These are phyloP conservation scores for Caenorhabditis panamensis DNA, from an alignment of 2,888 invertebrate species.

Conservation along the genomic window DNA sequence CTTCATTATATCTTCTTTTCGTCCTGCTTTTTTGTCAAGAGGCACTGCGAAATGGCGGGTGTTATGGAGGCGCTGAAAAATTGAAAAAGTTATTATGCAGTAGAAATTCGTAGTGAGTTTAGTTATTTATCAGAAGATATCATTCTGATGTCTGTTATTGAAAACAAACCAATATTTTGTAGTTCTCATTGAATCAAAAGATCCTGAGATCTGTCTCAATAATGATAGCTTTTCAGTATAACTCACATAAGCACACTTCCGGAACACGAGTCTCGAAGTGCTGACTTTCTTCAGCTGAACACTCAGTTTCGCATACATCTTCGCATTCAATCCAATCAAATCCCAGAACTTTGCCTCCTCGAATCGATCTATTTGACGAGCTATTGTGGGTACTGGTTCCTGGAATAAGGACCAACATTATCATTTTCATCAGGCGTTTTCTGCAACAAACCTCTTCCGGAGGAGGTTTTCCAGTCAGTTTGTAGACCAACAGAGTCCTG, in stretches of 20 bases:
- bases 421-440: neutral
- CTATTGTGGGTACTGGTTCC: neutral
- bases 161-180: neutral
- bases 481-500: conserved; percentile 19
- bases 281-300: conserved; percentile 2
- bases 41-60: conserved; percentile 48
- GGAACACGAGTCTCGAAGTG: conserved; percentile 15
- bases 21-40: neutral
- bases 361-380: conserved; percentile 27
- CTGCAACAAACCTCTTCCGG: neutral
- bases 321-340: conserved; percentile 29
- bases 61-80: conserved; percentile 48
- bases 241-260: conserved; percentile 38
- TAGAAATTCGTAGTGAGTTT: too few relatives aligned
- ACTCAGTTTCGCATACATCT: conserved; percentile 25
- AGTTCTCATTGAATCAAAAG: neutral
- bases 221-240: too few relatives aligned
- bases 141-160: too few relatives aligned
- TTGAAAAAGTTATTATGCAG: too few relatives aligned
- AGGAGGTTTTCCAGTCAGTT: neutral
- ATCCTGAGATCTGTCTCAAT: neutral
- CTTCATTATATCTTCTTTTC: conserved; percentile 33
- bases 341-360: conserved; percentile 43
- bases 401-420: neutral
- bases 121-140: too few relatives aligned